Evolutionary conservation across 2,113 vertebrate genomes (phyloP), one percentile per base, ranked within the genome.

Genomic region (Corythornis madagascariensis): DNA sequence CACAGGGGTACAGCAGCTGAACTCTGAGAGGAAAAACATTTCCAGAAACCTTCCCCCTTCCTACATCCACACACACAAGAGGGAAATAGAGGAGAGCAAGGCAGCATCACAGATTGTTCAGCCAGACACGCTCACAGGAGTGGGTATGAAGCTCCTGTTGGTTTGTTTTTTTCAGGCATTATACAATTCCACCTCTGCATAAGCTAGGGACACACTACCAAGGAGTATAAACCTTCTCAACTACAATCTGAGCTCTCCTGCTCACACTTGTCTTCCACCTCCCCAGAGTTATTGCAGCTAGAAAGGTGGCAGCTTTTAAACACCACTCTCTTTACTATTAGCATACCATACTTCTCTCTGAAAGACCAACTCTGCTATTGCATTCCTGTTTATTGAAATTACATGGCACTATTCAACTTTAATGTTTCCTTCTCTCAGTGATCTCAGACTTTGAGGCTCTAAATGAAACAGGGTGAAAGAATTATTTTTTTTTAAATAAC

Each of bases 111-210:
- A 40, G 24, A 3, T 13, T 60, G 4, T 16, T 52, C 22, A 52
- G 50, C 5, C 31, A 73, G 35, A 57, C 38, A 28, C 0, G 0
- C 11, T 53, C 40, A 10, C 20, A 18, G 35, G 31, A 42, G 16
- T 8, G 4, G 18, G 3, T 0, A 0, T 26, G 31, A 40, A 29
- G 40, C 17, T 74, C 7, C 18, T 50, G 3, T 15, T 28, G 18
- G 11, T 7, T 50, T 40, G 79, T 28, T 48, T 38, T 82, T 24
- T 9, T 33, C 18, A 74, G 47, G 14, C 11, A 7, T 18, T 28
- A 28, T 11, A 17, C 17, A 31, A 13, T 35, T 56, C 7, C 48
- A 77, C 3, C 43, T 25, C 38, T 59, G 25, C 21, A 13, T 25
- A 55, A 74, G 8, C 19, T 83, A 29, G 13, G 33, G 21, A 47